Base-by-base conservation (phyloP, 2,888 invertebrate species). In the Artemia sinica region DNA sequence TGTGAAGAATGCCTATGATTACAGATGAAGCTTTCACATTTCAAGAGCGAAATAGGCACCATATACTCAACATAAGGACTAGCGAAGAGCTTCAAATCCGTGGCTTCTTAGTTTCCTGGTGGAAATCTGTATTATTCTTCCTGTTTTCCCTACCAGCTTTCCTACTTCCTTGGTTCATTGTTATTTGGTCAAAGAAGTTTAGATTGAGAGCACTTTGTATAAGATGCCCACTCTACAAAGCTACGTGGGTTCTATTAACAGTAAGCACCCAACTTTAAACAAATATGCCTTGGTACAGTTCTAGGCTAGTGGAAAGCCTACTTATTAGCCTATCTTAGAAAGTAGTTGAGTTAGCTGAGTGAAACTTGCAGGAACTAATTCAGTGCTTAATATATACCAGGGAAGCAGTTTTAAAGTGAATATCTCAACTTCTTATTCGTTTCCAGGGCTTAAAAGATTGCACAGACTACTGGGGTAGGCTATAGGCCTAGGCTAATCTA, bases 181-280 rank as follows among this genome's bases (percentile, higher is more conserved):
- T 58, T 58, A n/a, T 58, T n/a, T 58, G 63, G 63, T 58, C 63
- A 58, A 58, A 58, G 63, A 58, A 58, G 28, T 18, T 58, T 58
- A 18, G 63, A 10, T 11, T 58, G 63, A 58, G 28, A 10, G 63
- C 28, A 8, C 28, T 58, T 28, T 58, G 10, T 58, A 58, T 9
- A 58, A 58, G 63, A 58, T 58, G 63, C 28, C 63, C 63, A 1
- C 28, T 58, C 8, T 58, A 58, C 12, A 58, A 28, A 58, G 63
- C 63, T 28, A 2, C n/a, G 9, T 18, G 28, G 28, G 11, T 58
- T 58, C 63, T 58, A 10, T 28, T 58, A 10, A 58, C 63, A 18
- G 63, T 58, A 58, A 58, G 63, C 2, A 10, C 63, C 1, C 41
- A 41, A 6, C 41, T 41, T 6, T 6, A 41, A 41, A 4, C 41